phyloP scores from a whole-genome alignment of 2,888 invertebrate genomes.

The Rhopalosiphum nymphaeae region DNA sequence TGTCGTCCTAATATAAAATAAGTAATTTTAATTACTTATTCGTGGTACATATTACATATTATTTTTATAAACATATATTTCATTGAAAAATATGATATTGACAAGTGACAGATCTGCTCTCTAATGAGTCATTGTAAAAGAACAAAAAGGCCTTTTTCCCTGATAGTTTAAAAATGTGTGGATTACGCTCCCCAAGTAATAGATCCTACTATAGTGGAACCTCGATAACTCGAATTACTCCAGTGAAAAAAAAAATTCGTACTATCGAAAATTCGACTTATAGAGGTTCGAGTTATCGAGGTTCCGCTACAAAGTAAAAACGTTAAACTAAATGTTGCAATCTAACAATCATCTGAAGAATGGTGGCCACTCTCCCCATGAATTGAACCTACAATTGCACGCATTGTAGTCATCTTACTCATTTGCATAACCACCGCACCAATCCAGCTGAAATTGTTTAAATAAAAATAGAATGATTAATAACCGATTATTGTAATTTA shows the following conservation, averaged over 20 bases:
- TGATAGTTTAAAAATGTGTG: not conserved
- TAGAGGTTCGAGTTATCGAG: too few relatives aligned
- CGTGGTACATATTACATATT: not conserved
- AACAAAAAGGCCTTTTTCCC: not conserved
- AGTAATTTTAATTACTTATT: not conserved
- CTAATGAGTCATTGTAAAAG: not conserved
- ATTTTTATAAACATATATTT: not conserved
- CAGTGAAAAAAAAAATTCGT: too few relatives aligned
- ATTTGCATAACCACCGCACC: not conserved
- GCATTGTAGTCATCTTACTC: too few relatives aligned
- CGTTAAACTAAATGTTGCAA: not conserved
- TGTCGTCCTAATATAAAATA: not conserved
- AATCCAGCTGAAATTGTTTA: not conserved
- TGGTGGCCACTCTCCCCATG: not conserved
- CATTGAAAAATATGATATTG: not conserved
- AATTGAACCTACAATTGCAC: not conserved
- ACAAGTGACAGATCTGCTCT: not conserved
- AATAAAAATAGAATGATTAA: not conserved
- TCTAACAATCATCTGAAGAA: not conserved
- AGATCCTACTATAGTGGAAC: not conserved
- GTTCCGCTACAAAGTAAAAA: not conserved
- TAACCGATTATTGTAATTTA: not conserved
- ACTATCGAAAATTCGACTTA: too few relatives aligned
- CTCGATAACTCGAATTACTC: too few relatives aligned
- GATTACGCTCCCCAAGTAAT: not conserved